A percentile compares a stretch with the other conserved stretches of the same genome.
Conservation (phyloP, 2,797 vertebrate species). For the Diglossa cyanea region DNA sequence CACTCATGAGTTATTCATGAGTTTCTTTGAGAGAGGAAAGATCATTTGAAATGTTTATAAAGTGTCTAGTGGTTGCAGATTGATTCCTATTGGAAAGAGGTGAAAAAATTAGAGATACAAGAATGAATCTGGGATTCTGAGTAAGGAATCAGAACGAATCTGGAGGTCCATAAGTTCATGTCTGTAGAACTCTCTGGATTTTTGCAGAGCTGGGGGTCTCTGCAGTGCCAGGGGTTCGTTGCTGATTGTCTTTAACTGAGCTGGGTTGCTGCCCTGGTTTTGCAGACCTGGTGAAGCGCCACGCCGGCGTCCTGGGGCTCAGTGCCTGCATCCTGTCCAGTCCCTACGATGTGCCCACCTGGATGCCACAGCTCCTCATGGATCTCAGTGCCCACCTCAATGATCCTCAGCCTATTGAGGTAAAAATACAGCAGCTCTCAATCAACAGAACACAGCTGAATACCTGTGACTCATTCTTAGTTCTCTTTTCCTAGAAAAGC, state of each 20-base stretch:
- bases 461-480: background rate
- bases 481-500: background rate
- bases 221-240: background rate
- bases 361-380: constrained; percentile 98
- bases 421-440: constrained; percentile 37
- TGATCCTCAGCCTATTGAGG: constrained; percentile 97
- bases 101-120: background rate
- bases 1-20: background rate
- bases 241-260: background rate
- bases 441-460: accelerated
- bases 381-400: constrained; percentile 95
- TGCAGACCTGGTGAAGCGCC: constrained; percentile 90
- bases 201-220: background rate
- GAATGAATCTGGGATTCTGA: background rate
- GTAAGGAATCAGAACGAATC: background rate
- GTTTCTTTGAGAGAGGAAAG: background rate
- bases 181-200: background rate
- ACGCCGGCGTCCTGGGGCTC: constrained; percentile 93
- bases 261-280: background rate
- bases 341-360: constrained; percentile 94
- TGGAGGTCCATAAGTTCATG: background rate
- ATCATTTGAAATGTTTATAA: background rate
- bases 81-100: background rate
- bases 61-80: background rate
- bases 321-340: constrained; percentile 96